These are phyloP conservation scores for Aurelia aurita DNA, from an alignment of 30 jellyfish, hydroid and myxozoan genomes.

Conservation along the genomic window DNA sequence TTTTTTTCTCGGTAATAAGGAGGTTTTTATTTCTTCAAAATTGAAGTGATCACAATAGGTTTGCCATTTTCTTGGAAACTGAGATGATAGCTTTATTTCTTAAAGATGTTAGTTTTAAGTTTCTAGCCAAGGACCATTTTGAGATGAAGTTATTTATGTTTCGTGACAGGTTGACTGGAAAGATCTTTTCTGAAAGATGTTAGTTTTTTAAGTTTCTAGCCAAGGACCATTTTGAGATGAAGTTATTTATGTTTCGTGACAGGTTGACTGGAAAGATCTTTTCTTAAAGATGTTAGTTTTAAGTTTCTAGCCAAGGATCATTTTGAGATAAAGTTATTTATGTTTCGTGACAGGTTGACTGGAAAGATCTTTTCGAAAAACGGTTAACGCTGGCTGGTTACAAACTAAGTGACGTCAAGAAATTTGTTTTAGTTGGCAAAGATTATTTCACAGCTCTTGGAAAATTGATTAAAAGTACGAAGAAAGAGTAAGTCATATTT, in stretches of 20 bases:
- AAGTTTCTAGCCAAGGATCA: no score
- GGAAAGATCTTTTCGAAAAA: slow-evolving; percentile 1
- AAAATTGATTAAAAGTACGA: slow-evolving; percentile 15
- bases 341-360: slow-evolving; percentile 30
- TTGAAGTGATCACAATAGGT: background rate
- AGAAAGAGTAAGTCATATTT: slow-evolving; percentile 25
- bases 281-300: no score
- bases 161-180: slow-evolving; percentile 42
- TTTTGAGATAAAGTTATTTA: no score
- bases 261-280: slow-evolving; percentile 43
- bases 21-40: no score
- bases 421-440: slow-evolving; percentile 17
- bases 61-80: background rate
- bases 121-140: no score
- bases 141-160: no score
- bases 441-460: slow-evolving; percentile 39
- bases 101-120: no score
- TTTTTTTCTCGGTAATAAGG: no score
- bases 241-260: background rate
- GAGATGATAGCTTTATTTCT: no score
- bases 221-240: no score
- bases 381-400: slow-evolving; percentile 2
- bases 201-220: no score
- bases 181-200: background rate
- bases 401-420: background rate